Conservation (phyloP, 2,797 vertebrate species). For the Dermochelys coriacea region DNA sequence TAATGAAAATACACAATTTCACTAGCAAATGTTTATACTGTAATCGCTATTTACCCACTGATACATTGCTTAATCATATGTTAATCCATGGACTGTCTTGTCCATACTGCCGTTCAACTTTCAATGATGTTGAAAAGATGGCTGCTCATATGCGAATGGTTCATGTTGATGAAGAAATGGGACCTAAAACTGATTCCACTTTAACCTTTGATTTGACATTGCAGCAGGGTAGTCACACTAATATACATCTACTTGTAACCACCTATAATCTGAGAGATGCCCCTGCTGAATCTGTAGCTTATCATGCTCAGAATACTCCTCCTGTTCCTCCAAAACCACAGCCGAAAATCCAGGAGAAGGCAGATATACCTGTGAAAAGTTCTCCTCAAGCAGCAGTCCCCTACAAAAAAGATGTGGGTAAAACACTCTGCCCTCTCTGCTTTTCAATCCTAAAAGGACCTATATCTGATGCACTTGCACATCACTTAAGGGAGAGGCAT, state of each 20-base stretch:
- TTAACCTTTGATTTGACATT: constrained; percentile 97
- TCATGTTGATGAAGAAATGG: constrained; percentile 93
- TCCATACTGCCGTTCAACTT: constrained; percentile 95
- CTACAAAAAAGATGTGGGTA: constrained; percentile 97
- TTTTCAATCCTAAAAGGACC: constrained; percentile 99
- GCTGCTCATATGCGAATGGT: constrained; percentile 96
- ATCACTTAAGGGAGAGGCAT: constrained; percentile 95
- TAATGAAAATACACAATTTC: constrained; percentile 99
- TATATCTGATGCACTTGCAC: constrained; percentile 96
- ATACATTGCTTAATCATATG: constrained; percentile 98
- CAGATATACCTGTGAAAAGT: constrained; percentile 86
- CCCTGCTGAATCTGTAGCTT: constrained; percentile 95
- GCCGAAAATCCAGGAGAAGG: constrained; percentile 87
- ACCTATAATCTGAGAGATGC: constrained; percentile 98
- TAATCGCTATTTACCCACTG: constrained; percentile 98
- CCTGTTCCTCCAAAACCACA: constrained; percentile 83
- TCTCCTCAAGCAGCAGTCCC: constrained; percentile 92
- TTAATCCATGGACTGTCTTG: constrained; percentile 97
- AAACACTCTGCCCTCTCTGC: constrained; percentile 97
- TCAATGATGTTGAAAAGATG: constrained; percentile 99
- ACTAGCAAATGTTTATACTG: constrained; percentile 99
- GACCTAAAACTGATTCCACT: constrained; percentile 94
- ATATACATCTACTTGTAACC: constrained; percentile 96
- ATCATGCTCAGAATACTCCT: constrained; percentile 92
- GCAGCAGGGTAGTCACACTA: constrained; percentile 98